Base-by-base conservation (phyloP, 2,888 invertebrate genomes). In the Blera fallax region DNA sequence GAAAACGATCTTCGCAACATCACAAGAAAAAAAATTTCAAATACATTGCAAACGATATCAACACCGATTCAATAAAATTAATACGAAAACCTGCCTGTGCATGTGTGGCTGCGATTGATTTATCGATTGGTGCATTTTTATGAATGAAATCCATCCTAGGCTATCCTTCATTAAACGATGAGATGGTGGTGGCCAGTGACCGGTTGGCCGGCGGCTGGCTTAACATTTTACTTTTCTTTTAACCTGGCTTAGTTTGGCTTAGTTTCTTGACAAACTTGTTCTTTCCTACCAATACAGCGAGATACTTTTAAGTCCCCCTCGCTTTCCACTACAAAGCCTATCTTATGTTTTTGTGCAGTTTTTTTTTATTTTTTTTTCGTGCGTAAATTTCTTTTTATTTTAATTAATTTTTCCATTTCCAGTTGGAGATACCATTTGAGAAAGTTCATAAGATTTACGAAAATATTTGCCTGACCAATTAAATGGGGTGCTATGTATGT, bases 311-410 rank as follows among this genome's bases (percentile, higher is more conserved):
- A 24, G 24, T 2, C 24, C 24, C 24, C 24, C 24, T 4, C 24
- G n/a, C 24, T 8, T 34, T 2, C 34, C 34, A 2, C 8, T 34
- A 34, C 34, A 10, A 21, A 48, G 11, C 48, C 2, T 48, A 21
- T 48, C 21, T 48, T 48, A 21, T 37, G 37, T 34, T 74, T 52
- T 62, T 67, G 54, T 76, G 62, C 77, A 76, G 69, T 77, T 76
- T 52, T 21, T 29, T n/a, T 73, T 58, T 58, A 40, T 73, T 54
- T 58, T 37, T 74, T 73, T 76, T 64, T 78, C 45, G 73, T 79
- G 83, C 74, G 79, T 84, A 79, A 84, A 74, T 84, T 84, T 84
- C 83, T 84, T 84, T 83, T 83, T 79, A 62, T 83, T 79, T 84
- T 74, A 83, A 80, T 84, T 74, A 84, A 80, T 76, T 84, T 84